A percentile compares a stretch with the other conserved stretches of the same genome.
These are phyloP conservation scores for Pseudomyrmex pallidus DNA, from an alignment of 1,140 invertebrate species.

Conservation along the genomic window DNA sequence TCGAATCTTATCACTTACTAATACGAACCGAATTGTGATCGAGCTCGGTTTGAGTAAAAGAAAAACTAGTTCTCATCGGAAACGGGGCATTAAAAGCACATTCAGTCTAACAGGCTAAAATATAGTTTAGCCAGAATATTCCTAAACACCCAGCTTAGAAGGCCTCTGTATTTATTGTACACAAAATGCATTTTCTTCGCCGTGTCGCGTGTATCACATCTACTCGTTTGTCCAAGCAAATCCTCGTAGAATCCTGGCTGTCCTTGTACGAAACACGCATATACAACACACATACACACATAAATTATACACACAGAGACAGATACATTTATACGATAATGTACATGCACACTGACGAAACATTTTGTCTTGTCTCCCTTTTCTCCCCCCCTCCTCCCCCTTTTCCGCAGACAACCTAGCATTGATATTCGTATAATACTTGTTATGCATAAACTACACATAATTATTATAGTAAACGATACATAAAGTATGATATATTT, in stretches of 20 bases:
- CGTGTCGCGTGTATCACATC: slow-evolving; percentile 68
- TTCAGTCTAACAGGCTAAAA: slow-evolving; percentile 45
- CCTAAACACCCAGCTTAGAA: slow-evolving; percentile 57
- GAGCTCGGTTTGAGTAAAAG: slow-evolving; percentile 31
- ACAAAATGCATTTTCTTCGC: slow-evolving; percentile 71
- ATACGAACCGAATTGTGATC: neutral
- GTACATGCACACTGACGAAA: slow-evolving; percentile 51
- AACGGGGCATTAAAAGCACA: slow-evolving; percentile 25
- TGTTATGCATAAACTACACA: slow-evolving; percentile 86
- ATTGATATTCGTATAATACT: slow-evolving; percentile 85
- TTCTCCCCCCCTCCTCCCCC: neutral
- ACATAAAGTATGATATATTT: slow-evolving; percentile 86
- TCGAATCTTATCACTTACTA: neutral
- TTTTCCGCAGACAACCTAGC: slow-evolving; percentile 82
- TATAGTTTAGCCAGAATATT: slow-evolving; percentile 34
- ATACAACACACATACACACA: slow-evolving; percentile 28
- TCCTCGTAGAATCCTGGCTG: slow-evolving; percentile 58
- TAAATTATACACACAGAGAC: slow-evolving; percentile 59
- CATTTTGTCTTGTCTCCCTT: slow-evolving; percentile 11
- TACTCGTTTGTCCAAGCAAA: slow-evolving; percentile 57
- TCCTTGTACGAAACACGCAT: slow-evolving; percentile 25
- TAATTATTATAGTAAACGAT: slow-evolving; percentile 86
- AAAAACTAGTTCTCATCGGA: neutral
- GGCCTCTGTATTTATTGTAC: slow-evolving; percentile 77
- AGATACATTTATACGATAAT: slow-evolving; percentile 59